These are phyloP conservation scores for Pseudobourletiella spinata DNA, from an alignment of 1,140 invertebrate genomes.

Conservation along the genomic window DNA sequence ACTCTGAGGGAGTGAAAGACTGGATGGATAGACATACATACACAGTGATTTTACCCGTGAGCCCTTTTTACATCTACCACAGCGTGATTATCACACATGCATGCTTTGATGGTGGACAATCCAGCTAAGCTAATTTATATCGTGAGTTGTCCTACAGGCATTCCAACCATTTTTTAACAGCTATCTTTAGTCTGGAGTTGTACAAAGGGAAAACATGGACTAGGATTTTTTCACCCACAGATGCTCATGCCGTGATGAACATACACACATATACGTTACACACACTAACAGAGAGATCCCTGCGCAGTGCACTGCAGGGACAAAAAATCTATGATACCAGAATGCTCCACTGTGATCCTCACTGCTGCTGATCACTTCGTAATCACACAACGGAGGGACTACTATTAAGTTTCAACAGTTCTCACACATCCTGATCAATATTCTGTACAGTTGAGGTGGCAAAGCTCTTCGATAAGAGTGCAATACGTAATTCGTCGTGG, in stretches of 20 bases:
- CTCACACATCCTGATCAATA: too few relatives aligned
- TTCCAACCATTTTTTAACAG: background rate
- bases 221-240: background rate
- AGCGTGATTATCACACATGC: conserved; percentile 3
- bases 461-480: too few relatives aligned
- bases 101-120: conserved; percentile 10
- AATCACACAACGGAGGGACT: too few relatives aligned
- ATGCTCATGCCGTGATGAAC: too few relatives aligned
- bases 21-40: background rate
- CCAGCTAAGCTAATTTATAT: conserved; percentile 27
- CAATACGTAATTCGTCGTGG: too few relatives aligned
- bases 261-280: background rate
- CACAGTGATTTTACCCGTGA: conserved; percentile 4
- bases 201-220: background rate
- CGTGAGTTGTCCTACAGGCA: conserved; percentile 29
- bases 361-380: too few relatives aligned
- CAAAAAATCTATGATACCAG: too few relatives aligned
- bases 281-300: background rate
- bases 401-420: too few relatives aligned
- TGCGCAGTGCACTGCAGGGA: too few relatives aligned
- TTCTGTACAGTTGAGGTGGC: too few relatives aligned
- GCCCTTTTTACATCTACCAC: conserved; percentile 4
- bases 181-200: background rate
- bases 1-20: background rate
- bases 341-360: too few relatives aligned